phyloP scores from a whole-genome alignment of 2,797 vertebrate species.

The Phrynocephalus vlangalii region DNA sequence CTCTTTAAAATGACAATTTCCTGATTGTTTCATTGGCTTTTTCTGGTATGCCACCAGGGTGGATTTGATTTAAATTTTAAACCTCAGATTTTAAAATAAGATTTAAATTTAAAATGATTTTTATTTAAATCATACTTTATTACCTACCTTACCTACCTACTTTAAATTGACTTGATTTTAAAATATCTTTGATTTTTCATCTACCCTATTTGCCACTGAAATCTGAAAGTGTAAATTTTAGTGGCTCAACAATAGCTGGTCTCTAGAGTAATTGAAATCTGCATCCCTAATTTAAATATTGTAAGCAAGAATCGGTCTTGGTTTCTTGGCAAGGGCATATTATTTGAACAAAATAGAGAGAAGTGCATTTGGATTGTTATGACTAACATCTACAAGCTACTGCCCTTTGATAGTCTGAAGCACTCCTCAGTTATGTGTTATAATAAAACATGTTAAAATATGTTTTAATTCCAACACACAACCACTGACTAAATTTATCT shows the following conservation, averaged over 20 bases:
- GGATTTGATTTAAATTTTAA: too few species aligned
- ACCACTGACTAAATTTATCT: slow-evolving; percentile 23
- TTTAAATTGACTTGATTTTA: too few species aligned
- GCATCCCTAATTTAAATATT: not conserved
- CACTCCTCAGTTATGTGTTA: not conserved
- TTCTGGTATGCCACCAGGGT: too few species aligned
- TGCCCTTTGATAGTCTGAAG: not conserved
- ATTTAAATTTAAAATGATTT: too few species aligned
- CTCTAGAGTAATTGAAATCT: not conserved
- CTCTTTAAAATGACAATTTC: not conserved
- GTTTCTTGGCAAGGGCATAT: not conserved
- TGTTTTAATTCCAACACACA: slow-evolving; percentile 9
- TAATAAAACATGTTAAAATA: not conserved
- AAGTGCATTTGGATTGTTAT: not conserved
- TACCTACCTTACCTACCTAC: too few species aligned
- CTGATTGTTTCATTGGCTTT: not conserved
- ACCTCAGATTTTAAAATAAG: too few species aligned
- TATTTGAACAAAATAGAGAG: not conserved
- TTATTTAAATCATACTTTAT: too few species aligned
- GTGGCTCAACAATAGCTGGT: not conserved
- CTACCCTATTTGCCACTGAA: not conserved
- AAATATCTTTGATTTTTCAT: too few species aligned
- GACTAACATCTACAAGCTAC: not conserved
- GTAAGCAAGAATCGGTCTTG: not conserved
- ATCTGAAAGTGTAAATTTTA: not conserved